phyloP scores from a whole-genome alignment of 1,140 invertebrate genomes.

The Panagrolaimus sp. region DNA sequence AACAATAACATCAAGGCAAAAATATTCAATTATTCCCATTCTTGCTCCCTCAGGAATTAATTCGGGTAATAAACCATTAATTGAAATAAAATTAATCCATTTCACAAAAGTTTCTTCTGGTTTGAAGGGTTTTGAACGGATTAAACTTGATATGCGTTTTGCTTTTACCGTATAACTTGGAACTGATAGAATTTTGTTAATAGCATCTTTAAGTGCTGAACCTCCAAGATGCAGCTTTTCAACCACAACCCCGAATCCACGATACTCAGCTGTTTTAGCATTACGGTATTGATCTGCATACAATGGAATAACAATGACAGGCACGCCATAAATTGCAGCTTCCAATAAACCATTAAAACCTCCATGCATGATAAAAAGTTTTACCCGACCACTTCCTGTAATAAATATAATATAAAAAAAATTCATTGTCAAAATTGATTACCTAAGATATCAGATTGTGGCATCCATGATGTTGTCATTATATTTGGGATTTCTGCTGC shows the following conservation, averaged over 20 bases:
- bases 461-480: constrained; percentile 29
- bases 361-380: constrained; percentile 38
- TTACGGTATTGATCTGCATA: constrained; percentile 40
- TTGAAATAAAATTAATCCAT: constrained; percentile 18
- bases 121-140: constrained; percentile 12
- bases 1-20: constrained; percentile 4
- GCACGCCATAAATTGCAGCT: constrained; percentile 34
- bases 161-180: background rate
- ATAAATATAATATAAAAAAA: too few relatives aligned
- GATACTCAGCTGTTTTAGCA: constrained; percentile 24
- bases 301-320: constrained; percentile 36
- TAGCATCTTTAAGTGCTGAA: background rate
- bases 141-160: constrained; percentile 12
- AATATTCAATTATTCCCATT: constrained; percentile 8
- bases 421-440: background rate
- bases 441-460: constrained; percentile 35
- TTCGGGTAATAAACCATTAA: constrained; percentile 10
- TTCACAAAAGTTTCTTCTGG: constrained; percentile 8
- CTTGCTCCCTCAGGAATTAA: constrained; percentile 1
- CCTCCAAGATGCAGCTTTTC: constrained; percentile 16
- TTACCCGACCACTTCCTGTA: background rate
- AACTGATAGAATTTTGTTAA: background rate
- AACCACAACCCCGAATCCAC: constrained; percentile 26
- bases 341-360: constrained; percentile 40
- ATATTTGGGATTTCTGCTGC: constrained; percentile 25